phyloP scores from a whole-genome alignment of 2,797 vertebrate genomes.

The Intellagama lesueurii region DNA sequence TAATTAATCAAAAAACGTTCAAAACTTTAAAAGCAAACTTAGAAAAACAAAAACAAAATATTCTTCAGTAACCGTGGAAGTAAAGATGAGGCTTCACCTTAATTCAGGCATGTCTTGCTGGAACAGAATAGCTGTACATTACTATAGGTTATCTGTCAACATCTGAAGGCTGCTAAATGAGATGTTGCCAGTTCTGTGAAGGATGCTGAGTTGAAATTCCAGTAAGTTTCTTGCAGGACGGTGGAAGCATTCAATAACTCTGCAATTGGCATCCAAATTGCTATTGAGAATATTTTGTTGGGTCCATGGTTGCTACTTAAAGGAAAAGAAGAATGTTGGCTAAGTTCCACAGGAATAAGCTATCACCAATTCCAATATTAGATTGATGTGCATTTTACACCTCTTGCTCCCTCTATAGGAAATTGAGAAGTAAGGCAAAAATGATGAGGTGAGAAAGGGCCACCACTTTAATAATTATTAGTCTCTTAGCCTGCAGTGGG shows the following conservation, averaged over 20 bases:
- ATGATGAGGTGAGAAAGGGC: too few species aligned
- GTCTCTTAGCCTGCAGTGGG: too few species aligned
- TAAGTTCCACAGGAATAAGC: not conserved
- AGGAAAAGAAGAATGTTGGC: not conserved
- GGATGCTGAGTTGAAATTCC: constrained; percentile 75
- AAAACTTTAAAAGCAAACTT: too few species aligned
- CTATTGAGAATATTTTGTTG: constrained; percentile 68
- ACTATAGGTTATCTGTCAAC: constrained; percentile 66
- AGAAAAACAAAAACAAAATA: too few species aligned
- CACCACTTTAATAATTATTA: too few species aligned
- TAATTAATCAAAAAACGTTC: too few species aligned
- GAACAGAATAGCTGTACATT: not conserved
- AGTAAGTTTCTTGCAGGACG: constrained; percentile 76
- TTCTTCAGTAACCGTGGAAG: not conserved
- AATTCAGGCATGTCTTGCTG: not conserved
- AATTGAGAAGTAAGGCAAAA: too few species aligned
- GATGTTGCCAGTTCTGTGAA: constrained; percentile 68
- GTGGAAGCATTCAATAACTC: constrained; percentile 75
- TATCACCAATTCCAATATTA: not conserved
- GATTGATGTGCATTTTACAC: not conserved
- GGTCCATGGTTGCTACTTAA: constrained; percentile 62
- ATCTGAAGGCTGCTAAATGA: constrained; percentile 33
- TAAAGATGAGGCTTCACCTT: not conserved
- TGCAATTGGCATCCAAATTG: constrained; percentile 76
- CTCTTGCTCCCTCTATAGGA: not conserved